Conservation (phyloP, 2,797 vertebrate genomes). For the Chiloscyllium punctatum region DNA sequence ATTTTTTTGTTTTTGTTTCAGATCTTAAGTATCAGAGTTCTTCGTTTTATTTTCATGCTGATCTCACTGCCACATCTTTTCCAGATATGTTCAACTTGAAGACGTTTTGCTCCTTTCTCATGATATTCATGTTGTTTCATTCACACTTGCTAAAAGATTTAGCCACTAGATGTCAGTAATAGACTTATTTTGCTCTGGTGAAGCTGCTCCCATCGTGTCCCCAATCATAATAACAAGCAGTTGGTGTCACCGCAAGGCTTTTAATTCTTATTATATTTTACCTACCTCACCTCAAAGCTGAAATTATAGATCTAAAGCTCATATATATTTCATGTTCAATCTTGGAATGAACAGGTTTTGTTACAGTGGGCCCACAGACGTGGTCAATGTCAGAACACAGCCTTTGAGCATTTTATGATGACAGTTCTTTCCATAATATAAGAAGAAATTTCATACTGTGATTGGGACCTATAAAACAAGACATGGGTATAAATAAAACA, state of each 20-base stretch:
- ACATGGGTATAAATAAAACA: conserved; percentile 38
- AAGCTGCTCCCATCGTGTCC: conserved; percentile 43
- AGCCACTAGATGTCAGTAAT: conserved; percentile 48
- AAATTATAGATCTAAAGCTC: conserved; percentile 45
- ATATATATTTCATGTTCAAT: conserved; percentile 45
- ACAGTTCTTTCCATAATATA: neutral
- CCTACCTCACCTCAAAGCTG: conserved; percentile 45
- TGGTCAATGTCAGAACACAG: conserved; percentile 38
- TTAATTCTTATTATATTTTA: conserved; percentile 46
- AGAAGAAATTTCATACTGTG: neutral
- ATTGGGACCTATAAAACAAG: neutral
- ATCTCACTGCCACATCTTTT: no score
- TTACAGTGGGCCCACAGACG: conserved; percentile 24
- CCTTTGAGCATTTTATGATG: conserved; percentile 38
- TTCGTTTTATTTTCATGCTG: no score
- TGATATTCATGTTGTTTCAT: neutral
- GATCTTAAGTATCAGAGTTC: no score
- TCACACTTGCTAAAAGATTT: conserved; percentile 2
- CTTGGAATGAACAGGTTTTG: conserved; percentile 37
- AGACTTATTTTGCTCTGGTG: conserved; percentile 51
- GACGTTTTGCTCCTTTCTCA: no score
- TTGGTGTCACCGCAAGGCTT: conserved; percentile 45
- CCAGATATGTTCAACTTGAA: no score
- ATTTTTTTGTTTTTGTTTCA: no score
- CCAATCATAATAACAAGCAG: conserved; percentile 47